A percentile compares a stretch with the other conserved stretches of the same genome.
These are phyloP conservation scores for Sinocyclocheilus rhinocerous DNA, from an alignment of 2,113 vertebrate genomes.

Conservation along the genomic window DNA sequence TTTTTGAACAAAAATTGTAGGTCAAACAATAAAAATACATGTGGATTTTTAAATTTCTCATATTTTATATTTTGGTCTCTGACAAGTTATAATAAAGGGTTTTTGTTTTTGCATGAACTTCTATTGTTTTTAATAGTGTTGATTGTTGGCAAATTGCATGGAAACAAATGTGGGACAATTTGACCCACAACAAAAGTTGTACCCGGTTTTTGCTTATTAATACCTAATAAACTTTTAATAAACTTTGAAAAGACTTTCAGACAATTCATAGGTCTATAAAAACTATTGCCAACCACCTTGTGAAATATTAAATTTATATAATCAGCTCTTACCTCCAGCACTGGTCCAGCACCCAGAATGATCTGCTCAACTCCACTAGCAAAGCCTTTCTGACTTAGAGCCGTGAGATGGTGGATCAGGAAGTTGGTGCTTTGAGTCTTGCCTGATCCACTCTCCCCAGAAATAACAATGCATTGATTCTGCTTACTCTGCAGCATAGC, in stretches of 20 bases:
- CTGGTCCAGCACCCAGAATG: conserved; percentile 96
- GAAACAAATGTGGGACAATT: too few relatives aligned
- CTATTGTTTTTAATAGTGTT: too few relatives aligned
- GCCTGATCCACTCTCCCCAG: conserved; percentile 96
- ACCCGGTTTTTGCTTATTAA: too few relatives aligned
- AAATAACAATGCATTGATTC: conserved; percentile 98
- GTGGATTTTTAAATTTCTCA: too few relatives aligned
- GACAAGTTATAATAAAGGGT: too few relatives aligned
- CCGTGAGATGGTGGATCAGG: conserved; percentile 97
- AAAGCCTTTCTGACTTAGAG: conserved; percentile 98
- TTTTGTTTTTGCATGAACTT: too few relatives aligned
- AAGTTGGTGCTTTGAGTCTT: conserved; percentile 99
- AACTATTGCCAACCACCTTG: background rate
- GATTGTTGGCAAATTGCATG: too few relatives aligned
- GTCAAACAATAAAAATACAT: too few relatives aligned
- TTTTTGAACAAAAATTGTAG: too few relatives aligned
- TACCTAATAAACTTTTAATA: too few relatives aligned
- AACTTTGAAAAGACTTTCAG: too few relatives aligned
- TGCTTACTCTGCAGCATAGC: conserved; percentile 92
- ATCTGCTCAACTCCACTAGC: conserved; percentile 99
- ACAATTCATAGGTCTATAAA: background rate
- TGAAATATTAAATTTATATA: background rate
- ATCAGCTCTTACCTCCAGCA: conserved; percentile 85
- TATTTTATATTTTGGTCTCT: too few relatives aligned
- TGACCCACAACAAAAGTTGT: background rate